Evolutionary conservation across 2,888 invertebrate genomes (phyloP), one percentile per base, ranked within the genome.

Genomic region (Lycophotia porphyrea): DNA sequence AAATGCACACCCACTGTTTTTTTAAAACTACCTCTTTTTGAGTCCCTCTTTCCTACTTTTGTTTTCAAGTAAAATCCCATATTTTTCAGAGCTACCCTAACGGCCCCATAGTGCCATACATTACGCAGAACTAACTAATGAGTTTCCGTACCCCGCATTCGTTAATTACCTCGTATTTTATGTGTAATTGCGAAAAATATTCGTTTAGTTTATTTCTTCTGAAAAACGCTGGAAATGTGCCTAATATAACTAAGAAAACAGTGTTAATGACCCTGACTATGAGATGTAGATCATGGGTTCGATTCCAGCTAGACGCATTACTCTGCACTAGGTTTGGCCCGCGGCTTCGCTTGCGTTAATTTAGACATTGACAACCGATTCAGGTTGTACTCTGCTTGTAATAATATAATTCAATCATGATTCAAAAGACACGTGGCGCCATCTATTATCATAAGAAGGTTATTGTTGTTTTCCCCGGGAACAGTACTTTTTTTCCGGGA

Each of bases 101-200:
- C 76, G 39, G 58, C 66, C 47, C 76, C 78, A 80, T 86, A 86
- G 82, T 61, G 27, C 78, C 81, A 82, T 88, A 88, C 80, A 88
- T 89, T 87, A 87, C 85, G 67, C 69, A 77, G 64, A 31, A 71
- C 70, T 84, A 84, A 89, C 89, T 89, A 90, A 90, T 88, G 90
- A 86, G 90, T 88, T 88, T 88, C 84, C 85, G 80, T 80, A 78
- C 69, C 61, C 76, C 66, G 80, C 79, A 73, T 72, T 84, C 81
- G 60, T 64, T 85, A 85, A 85, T 85, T 85, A 85, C 84, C 76
- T 52, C 78, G 71, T 85, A 78, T 83, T 81, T 81, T 84, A 78
- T 47, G 70, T 84, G 78, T 71, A 44, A 60, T 63, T 71, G 71
- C 79, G 42, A 72, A 74, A 82, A 76, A 68, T 82, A 74, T 71